Percentiles rank a stretch among this genome's conserved stretches.
These are phyloP conservation scores for Drosophila rhopaloa DNA, from an alignment of 1,140 invertebrate genomes.

Conservation along the genomic window DNA sequence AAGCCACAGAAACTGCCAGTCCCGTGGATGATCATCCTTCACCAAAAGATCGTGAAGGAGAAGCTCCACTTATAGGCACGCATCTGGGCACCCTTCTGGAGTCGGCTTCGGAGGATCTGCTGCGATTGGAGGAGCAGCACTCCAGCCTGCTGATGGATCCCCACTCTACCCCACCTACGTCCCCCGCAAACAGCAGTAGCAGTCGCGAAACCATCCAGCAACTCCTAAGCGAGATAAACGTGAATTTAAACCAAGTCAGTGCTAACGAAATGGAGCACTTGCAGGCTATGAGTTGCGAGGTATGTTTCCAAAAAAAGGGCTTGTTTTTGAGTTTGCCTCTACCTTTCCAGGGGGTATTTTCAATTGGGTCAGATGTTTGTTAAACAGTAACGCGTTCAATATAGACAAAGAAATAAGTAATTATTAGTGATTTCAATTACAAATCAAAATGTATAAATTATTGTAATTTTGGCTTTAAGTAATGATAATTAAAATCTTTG, in stretches of 20 bases:
- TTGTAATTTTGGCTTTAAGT: no score
- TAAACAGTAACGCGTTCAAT: background rate
- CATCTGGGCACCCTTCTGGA: slow-evolving; percentile 43
- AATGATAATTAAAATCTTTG: no score
- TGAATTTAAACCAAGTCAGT: slow-evolving; percentile 66
- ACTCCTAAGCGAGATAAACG: slow-evolving; percentile 56
- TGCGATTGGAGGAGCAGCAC: slow-evolving; percentile 45
- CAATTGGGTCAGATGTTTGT: background rate
- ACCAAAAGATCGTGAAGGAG: background rate
- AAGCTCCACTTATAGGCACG: background rate
- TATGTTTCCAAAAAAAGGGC: slow-evolving; percentile 27
- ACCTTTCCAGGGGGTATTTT: background rate
- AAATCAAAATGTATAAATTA: no score
- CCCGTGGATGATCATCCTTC: background rate
- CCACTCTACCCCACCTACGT: background rate
- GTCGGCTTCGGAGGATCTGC: slow-evolving; percentile 52
- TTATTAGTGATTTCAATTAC: no score
- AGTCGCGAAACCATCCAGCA: slow-evolving; percentile 49
- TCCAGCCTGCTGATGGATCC: slow-evolving; percentile 16
- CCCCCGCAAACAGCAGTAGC: background rate
- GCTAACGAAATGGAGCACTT: slow-evolving; percentile 73
- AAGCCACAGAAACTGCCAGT: background rate
- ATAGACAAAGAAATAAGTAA: no score
- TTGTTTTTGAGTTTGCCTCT: slow-evolving; percentile 2
- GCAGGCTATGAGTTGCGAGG: slow-evolving; percentile 72